Conservation (phyloP, 2,113 vertebrate genomes). For the Cercocebus atys region DNA sequence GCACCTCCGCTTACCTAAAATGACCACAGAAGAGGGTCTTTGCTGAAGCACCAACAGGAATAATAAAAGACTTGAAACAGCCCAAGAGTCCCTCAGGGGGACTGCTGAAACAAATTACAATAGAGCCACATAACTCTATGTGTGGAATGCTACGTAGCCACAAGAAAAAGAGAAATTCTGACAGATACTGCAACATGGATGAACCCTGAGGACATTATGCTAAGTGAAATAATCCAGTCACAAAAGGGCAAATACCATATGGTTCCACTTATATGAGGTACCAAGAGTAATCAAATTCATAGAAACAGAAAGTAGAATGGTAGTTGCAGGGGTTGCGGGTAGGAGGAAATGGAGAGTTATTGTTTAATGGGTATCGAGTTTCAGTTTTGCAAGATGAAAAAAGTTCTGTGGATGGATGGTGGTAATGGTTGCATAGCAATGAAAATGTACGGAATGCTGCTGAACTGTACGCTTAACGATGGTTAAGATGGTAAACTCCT, state of each 20-base stretch:
- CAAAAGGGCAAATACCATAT: not conserved
- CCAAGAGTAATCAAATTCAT: not conserved
- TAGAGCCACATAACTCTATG: not conserved
- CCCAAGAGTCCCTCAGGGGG: not conserved
- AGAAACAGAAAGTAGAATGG: not conserved
- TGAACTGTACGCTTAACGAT: not conserved
- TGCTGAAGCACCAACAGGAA: not conserved
- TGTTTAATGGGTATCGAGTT: not conserved
- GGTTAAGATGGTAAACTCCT: not conserved
- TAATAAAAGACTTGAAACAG: not conserved
- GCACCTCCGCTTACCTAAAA: not conserved
- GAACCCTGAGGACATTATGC: not conserved
- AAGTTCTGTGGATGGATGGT: not conserved
- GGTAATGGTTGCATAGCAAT: not conserved
- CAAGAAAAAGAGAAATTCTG: too few species aligned
- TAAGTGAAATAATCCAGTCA: not conserved
- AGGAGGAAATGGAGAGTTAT: not conserved
- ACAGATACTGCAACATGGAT: not conserved
- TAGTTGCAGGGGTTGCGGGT: accelerated
- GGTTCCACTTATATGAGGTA: not conserved
- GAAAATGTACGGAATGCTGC: not conserved
- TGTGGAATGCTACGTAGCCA: not conserved
- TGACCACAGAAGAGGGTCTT: not conserved
- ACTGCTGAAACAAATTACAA: not conserved
- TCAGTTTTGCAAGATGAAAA: not conserved